Base-by-base conservation (phyloP, 1,140 invertebrate genomes). In the Saccostrea cuccullata region DNA sequence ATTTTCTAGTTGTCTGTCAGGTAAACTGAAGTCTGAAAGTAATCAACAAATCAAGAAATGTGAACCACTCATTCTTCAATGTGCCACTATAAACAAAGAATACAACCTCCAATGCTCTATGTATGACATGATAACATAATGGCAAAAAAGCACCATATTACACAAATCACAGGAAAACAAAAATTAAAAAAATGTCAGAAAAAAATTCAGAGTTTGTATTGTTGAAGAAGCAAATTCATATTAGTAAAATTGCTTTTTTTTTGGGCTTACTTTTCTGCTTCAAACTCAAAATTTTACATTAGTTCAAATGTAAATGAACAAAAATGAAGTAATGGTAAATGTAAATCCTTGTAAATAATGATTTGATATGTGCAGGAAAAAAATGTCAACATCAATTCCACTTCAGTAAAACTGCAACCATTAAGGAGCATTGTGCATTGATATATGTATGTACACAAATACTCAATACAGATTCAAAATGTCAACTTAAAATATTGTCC, bases 361-460 rank as follows among this genome's bases (percentile, higher is more conserved):
- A 64, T 5, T 64, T n/a, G 58, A 20, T 64, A 64, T 64, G 58
- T 64, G 58, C 58, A 64, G 58, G 30, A 64, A 64, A 47, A 47
- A 64, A 64, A 64, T 64, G 17, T n/a, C 15, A 17, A 64, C 58
- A 64, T 64, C 58, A 3, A 47, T 6, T 47, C 6, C 6, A 47
- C 6, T 97, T 96, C 40, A 64, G 58, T 2, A 64, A 64, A 15
- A 64, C 58, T 64, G 58, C 58, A 64, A n/a, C 13, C 0, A 64
- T 20, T n/a, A n/a, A 17, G n/a, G 58, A 20, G n/a, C 58, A 64
- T 8, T 20, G 58, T 64, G 58, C 17, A 64, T 20, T 64, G 13
- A 64, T 64, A n/a, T 1, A 47, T 47, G 47, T 9, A 47, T 47
- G 47, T 47, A 9, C 47, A 47, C 9, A 47, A 64, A 64, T 64